Conservation (phyloP, 2,888 invertebrate genomes). For the Deilephila elpenor region DNA sequence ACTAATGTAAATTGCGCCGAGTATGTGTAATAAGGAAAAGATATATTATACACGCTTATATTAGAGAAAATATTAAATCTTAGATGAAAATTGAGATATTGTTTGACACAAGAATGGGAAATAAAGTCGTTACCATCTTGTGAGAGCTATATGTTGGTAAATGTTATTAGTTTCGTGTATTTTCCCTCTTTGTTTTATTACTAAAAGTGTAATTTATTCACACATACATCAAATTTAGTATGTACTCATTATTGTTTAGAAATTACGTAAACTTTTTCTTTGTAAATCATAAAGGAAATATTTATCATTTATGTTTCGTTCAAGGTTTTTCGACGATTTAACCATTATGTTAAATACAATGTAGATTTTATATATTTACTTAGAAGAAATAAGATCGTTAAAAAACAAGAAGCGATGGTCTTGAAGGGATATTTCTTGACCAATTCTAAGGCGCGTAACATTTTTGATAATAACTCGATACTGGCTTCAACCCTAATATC, state of each 20-base stretch:
- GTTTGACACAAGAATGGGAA: slow-evolving; percentile 15
- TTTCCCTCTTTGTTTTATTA: slow-evolving; percentile 9
- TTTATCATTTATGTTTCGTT: too few species aligned
- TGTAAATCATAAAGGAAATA: background rate
- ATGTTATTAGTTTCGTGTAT: background rate
- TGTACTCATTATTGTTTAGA: background rate
- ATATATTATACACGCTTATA: background rate
- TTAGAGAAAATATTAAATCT: background rate
- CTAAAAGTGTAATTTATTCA: background rate
- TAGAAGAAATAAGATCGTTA: background rate
- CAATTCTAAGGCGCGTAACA: background rate
- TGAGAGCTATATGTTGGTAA: background rate
- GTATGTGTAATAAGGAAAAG: background rate
- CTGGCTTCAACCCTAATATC: slow-evolving; percentile 6
- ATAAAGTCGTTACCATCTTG: background rate
- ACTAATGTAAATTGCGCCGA: too few species aligned
- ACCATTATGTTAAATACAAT: too few species aligned
- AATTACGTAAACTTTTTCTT: background rate
- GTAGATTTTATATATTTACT: too few species aligned
- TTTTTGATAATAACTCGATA: background rate
- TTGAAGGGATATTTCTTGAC: background rate
- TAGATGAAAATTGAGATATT: background rate
- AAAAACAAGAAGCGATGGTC: background rate
- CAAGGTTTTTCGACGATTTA: too few species aligned
- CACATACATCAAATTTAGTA: background rate